Base-by-base conservation (phyloP, 2,797 vertebrate species). In the Miichthys miiuy region DNA sequence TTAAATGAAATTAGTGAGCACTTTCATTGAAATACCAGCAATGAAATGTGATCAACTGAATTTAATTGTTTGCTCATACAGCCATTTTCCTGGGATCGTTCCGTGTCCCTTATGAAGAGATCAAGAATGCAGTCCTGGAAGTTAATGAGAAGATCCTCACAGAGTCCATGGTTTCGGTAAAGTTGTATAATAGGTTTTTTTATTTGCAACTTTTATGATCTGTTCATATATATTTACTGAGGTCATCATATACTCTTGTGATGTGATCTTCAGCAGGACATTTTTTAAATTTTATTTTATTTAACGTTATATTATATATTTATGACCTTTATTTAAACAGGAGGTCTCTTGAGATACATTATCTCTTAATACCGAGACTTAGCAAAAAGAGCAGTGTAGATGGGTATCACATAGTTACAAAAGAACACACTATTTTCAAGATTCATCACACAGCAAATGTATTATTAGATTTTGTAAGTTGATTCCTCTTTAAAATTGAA, bases 51-150 rank as follows among this genome's bases (percentile, higher is more conserved):
- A 69, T 76, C 10, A 48, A 14, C 3, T 63, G 5, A 63, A 56
- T 71, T 68, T 62, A 2, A n/a, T 69, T 83, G 3, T 84, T 54
- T 87, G 6, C 44, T 70, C 21, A 47, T 85, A 12, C 86, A 97
- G 97, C 95, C 13, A 97, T 97, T 87, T 98, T 97, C 83, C 86
- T 97, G 91, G 96, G 96, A 52, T 97, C 97, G 0, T 96, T 97
- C 91, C 94, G 94, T 21, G 81, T 98, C 82, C 95, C 96, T 5
- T 98, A 97, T 56, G 95, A 97, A 75, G 95, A 97, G 69, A 97
- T 97, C 67, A 97, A 96, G 86, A 95, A 86, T 34, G 93, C 94
- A 27, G 87, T 97, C 84, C 86, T 98, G 79, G 93, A 97, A 88
- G 95, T 97, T 60, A 95, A 97, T 11, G 95, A 97, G 86, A 92